phyloP scores from a whole-genome alignment of 1,140 invertebrate species.

The Hyles vespertilio region DNA sequence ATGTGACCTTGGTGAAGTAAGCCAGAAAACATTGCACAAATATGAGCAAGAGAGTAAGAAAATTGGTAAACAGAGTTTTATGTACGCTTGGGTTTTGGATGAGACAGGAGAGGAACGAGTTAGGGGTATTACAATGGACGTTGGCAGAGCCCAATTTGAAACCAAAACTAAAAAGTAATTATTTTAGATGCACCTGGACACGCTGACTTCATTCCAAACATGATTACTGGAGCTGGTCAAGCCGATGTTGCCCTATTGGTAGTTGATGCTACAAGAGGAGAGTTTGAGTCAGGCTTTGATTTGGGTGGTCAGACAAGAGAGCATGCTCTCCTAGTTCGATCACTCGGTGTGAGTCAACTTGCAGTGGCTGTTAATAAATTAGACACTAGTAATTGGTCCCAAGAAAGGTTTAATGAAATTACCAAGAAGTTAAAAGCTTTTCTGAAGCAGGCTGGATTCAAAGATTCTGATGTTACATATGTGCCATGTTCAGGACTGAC shows the following conservation, averaged over 20 bases:
- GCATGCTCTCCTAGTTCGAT: constrained; percentile 93
- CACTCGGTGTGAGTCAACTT: constrained; percentile 92
- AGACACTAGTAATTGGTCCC: constrained; percentile 87
- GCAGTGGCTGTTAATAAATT: constrained; percentile 92
- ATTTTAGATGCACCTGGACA: constrained; percentile 98
- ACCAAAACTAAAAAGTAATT: constrained; percentile 90
- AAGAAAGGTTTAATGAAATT: constrained; percentile 92
- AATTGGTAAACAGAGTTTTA: constrained; percentile 97
- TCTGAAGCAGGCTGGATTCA: constrained; percentile 96
- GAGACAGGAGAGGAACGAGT: constrained; percentile 98
- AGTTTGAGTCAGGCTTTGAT: constrained; percentile 99
- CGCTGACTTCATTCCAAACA: constrained; percentile 99
- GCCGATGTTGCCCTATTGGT: constrained; percentile 98
- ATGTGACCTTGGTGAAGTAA: constrained; percentile 92
- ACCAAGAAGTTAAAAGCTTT: constrained; percentile 90
- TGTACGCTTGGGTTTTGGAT: constrained; percentile 99
- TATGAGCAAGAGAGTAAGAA: constrained; percentile 99
- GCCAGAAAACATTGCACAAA: constrained; percentile 95
- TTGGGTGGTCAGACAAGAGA: constrained; percentile 98
- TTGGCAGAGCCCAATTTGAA: constrained; percentile 95
- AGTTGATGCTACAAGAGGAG: constrained; percentile 95
- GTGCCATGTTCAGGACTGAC: constrained; percentile 97
- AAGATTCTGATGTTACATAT: constrained; percentile 91
- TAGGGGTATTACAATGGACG: constrained; percentile 95
- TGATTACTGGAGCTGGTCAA: constrained; percentile 98